Base-by-base conservation (phyloP, 2,113 vertebrate species). In the Penelope pileata region DNA sequence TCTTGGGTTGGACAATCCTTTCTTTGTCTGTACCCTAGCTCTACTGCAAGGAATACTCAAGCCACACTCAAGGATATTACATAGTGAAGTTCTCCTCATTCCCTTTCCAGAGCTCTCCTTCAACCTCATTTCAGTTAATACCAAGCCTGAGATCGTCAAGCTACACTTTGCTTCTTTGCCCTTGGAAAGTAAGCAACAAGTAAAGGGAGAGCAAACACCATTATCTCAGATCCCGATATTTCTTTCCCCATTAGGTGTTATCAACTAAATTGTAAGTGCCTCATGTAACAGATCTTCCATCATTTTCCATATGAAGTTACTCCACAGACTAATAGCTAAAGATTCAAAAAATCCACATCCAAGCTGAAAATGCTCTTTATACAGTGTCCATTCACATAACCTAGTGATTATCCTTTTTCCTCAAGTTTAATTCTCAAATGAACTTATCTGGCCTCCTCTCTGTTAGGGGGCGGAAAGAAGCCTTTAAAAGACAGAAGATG, bases 401-500 rank as follows among this genome's bases (percentile, higher is more conserved):
- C 26, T 9, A 47, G 38, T 88, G 90, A 82, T 93, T 86, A 77
- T 29, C 19, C 53, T 18, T 68, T 91, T 92, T 62, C 59, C 70
- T 91, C 63, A 77, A 90, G 58, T 80, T 91, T 51, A 85, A 79
- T 90, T 32, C 42, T 91, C 90, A 78, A 43, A 79, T 90, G 76
- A 96, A 93, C 59, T 43, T 56, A 16, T 38, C 68, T 45, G 58
- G 34, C 70, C 58, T 92, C 62, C 83, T 38, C 21, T 54, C 34
- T 12, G 3, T 88, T 88, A 92, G 38, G 56, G 12, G 27, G 60
- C 62, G 42, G 42, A 90, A 95, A 87, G 58, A 93, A 94, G 47
- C 82, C 68, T 81, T 88, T 72, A 82, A 91, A 82, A 91, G 88
- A 91, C 94, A 88, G 81, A 38, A 86, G 59, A 83, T 82, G 90